These are phyloP conservation scores for Thaleichthys pacificus DNA, from an alignment of 2,797 vertebrate species.

Conservation along the genomic window DNA sequence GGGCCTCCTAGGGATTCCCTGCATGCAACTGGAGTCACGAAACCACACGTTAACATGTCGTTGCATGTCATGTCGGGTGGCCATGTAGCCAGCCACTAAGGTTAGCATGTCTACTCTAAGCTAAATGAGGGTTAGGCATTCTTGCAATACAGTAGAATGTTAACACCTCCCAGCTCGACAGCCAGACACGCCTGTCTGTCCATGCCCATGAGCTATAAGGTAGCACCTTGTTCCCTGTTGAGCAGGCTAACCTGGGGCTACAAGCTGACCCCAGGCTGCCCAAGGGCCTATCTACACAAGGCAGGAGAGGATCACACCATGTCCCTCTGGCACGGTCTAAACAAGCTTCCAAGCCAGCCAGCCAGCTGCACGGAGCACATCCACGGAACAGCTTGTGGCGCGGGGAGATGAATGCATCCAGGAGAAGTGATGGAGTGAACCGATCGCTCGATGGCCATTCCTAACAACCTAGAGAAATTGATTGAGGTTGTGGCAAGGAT, in stretches of 20 bases:
- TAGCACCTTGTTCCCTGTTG: conserved; percentile 16
- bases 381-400: conserved; percentile 37
- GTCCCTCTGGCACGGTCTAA: conserved; percentile 37
- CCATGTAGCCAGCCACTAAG: conserved; percentile 23
- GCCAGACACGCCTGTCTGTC: not conserved
- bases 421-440: conserved; percentile 15
- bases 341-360: conserved; percentile 31
- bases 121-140: not conserved
- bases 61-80: conserved; percentile 43
- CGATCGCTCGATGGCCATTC: conserved; percentile 30
- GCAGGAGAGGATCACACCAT: conserved; percentile 33
- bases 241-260: not conserved
- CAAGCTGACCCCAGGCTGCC: conserved; percentile 22
- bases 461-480: conserved; percentile 22
- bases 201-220: not conserved
- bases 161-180: not conserved
- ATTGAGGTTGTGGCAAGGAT: conserved; percentile 24
- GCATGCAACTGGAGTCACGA: conserved; percentile 35
- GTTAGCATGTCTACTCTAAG: conserved; percentile 38
- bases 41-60: conserved; percentile 51
- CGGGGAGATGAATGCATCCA: conserved; percentile 24
- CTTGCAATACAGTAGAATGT: not conserved
- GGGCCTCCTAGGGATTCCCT: conserved; percentile 62
- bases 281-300: conserved; percentile 26
- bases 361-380: conserved; percentile 28